A percentile compares a stretch with the other conserved stretches of the same genome.
Evolutionary conservation across 1,140 invertebrate species (phyloP).

Genomic region (Aphis craccivora): DNA sequence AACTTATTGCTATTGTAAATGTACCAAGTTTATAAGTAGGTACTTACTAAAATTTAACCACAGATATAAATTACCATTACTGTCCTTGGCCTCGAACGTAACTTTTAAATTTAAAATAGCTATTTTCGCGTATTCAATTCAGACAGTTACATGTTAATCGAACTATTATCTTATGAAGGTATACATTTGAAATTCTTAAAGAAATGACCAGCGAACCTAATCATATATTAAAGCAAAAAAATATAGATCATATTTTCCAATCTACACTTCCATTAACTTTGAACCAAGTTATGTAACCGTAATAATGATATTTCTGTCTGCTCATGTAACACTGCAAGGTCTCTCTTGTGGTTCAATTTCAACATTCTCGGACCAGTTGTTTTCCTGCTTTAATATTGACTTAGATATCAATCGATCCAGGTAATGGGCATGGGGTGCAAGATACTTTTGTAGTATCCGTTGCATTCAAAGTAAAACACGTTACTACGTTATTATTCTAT

Average conservation of each 20-base stretch:
- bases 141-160: conserved; percentile 11
- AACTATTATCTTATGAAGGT: conserved; percentile 22
- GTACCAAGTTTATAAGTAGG: background rate
- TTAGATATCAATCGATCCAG: conserved; percentile 49
- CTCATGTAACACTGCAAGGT: conserved; percentile 41
- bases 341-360: conserved; percentile 55
- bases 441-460: conserved; percentile 6
- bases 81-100: conserved; percentile 15
- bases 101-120: conserved; percentile 22
- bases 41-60: background rate
- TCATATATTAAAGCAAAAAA: conserved; percentile 45
- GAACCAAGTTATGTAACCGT: conserved; percentile 15
- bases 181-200: background rate
- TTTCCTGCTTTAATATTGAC: conserved; percentile 55
- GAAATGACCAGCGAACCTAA: background rate
- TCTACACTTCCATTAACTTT: conserved; percentile 55
- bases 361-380: conserved; percentile 53
- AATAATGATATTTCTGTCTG: conserved; percentile 57
- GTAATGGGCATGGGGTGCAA: background rate
- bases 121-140: background rate
- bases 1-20: background rate
- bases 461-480: background rate
- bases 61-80: background rate
- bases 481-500: background rate
- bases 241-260: conserved; percentile 57